Percentiles rank a stretch among this genome's conserved stretches.
These are phyloP conservation scores for Thelaira solivaga DNA, from an alignment of 2,888 invertebrate species.

Conservation along the genomic window DNA sequence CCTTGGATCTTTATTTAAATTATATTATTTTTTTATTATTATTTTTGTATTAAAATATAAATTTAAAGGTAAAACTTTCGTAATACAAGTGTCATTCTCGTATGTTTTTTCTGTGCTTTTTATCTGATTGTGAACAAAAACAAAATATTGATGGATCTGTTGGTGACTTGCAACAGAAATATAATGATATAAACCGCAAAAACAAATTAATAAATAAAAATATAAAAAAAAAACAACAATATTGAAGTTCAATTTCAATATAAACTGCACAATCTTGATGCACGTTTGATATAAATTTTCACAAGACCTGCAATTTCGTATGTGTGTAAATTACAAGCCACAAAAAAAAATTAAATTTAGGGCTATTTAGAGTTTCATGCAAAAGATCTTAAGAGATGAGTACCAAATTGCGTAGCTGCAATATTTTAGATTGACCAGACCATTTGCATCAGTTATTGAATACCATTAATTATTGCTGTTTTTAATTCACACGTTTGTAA, in stretches of 20 bases:
- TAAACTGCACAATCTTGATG: constrained; percentile 16
- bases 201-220: neutral
- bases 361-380: too few species aligned
- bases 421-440: too few species aligned
- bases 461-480: too few species aligned
- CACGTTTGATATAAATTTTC: constrained; percentile 22
- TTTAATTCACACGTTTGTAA: too few species aligned
- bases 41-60: neutral
- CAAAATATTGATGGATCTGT: constrained; percentile 32
- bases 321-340: neutral
- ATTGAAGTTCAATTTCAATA: too few species aligned
- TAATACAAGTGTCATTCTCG: neutral
- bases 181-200: constrained; percentile 39
- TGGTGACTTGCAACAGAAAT: constrained; percentile 16
- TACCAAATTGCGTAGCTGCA: too few species aligned
- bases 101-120: constrained; percentile 7
- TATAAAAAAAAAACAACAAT: neutral
- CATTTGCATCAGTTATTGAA: too few species aligned
- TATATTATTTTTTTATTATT: neutral
- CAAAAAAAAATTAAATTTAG: constrained; percentile 6
- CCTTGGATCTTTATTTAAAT: constrained; percentile 20
- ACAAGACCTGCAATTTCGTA: neutral
- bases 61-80: too few species aligned
- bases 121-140: constrained; percentile 38
- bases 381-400: too few species aligned